Conservation (phyloP, 2,888 invertebrate species). For the Lepas anatifera region DNA sequence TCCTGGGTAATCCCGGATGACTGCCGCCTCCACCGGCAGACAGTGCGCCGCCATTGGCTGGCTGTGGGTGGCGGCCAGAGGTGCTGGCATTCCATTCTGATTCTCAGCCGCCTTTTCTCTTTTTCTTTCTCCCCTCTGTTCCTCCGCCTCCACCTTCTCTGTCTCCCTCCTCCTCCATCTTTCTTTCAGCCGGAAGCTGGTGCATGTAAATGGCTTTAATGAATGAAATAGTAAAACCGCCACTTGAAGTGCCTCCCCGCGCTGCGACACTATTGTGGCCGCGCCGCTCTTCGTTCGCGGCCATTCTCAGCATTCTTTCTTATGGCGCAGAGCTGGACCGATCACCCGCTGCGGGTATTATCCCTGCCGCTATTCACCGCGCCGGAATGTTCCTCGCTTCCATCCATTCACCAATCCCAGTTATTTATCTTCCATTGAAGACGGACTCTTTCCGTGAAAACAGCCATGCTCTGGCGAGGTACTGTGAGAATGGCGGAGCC, state of each 20-base stretch:
- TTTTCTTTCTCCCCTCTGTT: too few species aligned
- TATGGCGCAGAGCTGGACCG: not conserved
- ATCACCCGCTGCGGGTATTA: not conserved
- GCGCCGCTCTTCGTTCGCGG: not conserved
- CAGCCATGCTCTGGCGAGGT: not conserved
- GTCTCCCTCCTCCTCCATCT: too few species aligned
- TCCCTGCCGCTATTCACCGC: not conserved
- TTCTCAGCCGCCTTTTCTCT: too few species aligned
- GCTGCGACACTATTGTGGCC: not conserved
- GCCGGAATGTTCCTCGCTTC: not conserved
- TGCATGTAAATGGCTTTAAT: conserved; percentile 9
- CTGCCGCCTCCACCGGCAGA: not conserved
- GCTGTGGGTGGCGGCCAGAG: not conserved
- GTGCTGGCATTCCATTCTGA: not conserved
- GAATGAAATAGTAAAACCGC: conserved; percentile 11
- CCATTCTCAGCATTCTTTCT: conserved; percentile 10
- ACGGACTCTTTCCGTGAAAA: not conserved
- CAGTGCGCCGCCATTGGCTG: not conserved
- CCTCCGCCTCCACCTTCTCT: too few species aligned
- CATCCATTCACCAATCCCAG: not conserved
- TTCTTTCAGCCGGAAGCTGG: not conserved
- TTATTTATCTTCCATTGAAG: conserved; percentile 8
- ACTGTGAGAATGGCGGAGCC: not conserved
- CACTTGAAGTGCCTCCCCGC: not conserved
- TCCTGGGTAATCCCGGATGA: not conserved